Conservation (phyloP, 1,140 invertebrate genomes). For the Drosophila oshimai region DNA sequence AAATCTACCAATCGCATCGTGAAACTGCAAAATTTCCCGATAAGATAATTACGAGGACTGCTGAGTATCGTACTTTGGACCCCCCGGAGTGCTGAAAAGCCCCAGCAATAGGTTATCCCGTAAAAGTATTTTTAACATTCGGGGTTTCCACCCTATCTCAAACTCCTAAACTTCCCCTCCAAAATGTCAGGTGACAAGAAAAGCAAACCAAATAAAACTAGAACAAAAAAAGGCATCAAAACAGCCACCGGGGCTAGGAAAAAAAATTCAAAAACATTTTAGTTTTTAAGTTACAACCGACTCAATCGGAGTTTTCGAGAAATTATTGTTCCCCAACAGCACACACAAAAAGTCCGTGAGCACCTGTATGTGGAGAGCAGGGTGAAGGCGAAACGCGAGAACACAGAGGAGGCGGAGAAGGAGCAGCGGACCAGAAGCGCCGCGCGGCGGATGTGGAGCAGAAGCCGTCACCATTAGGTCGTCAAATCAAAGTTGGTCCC, state of each 20-base stretch:
- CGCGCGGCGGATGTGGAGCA: conserved; percentile 38
- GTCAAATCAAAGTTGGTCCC: conserved; percentile 45
- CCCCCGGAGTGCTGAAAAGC: neutral
- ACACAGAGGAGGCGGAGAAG: conserved; percentile 18
- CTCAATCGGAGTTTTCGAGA: conserved; percentile 70
- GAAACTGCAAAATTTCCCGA: conserved; percentile 31
- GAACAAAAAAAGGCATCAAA: conserved; percentile 14
- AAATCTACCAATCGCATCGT: conserved; percentile 20
- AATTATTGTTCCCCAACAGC: conserved; percentile 61
- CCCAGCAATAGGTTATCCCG: neutral
- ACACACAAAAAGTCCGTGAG: conserved; percentile 34
- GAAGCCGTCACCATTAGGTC: conserved; percentile 46
- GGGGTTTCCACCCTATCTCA: too few species aligned
- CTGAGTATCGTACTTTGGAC: neutral
- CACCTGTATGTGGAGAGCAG: conserved; percentile 36
- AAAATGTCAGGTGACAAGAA: conserved; percentile 1
- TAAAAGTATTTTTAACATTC: neutral
- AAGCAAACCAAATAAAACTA: conserved; percentile 1
- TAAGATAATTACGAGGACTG: conserved; percentile 9
- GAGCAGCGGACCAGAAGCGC: conserved; percentile 3
- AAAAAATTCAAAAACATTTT: conserved; percentile 24
- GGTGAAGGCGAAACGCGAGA: conserved; percentile 36
- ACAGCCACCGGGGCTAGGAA: conserved; percentile 18
- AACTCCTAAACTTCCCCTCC: too few species aligned
- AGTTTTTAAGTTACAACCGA: conserved; percentile 31